These are phyloP conservation scores for Drosophila meridiana DNA, from an alignment of 2,888 invertebrate genomes.

Conservation along the genomic window DNA sequence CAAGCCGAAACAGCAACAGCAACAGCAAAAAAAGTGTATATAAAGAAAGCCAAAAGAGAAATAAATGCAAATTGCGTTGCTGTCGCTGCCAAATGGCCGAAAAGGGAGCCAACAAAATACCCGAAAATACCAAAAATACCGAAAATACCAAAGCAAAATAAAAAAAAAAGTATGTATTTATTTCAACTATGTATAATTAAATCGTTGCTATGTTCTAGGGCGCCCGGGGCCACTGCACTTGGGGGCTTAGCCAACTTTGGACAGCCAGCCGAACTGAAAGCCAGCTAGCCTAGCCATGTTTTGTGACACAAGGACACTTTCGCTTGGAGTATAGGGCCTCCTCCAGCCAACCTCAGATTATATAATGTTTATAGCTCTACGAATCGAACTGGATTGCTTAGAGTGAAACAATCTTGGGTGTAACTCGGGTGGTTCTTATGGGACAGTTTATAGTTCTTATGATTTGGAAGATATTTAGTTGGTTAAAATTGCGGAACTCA, in stretches of 20 bases:
- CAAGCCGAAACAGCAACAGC: slow-evolving; percentile 25
- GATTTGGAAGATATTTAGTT: not conserved
- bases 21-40: not conserved
- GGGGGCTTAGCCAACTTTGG: slow-evolving; percentile 43
- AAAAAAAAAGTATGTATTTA: slow-evolving; percentile 25
- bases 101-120: slow-evolving; percentile 55
- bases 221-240: slow-evolving; percentile 41
- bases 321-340: slow-evolving; percentile 2
- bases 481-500: not conserved
- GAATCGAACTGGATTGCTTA: not conserved
- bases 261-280: slow-evolving; percentile 4
- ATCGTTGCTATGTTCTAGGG: slow-evolving; percentile 51
- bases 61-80: slow-evolving; percentile 54
- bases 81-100: slow-evolving; percentile 59
- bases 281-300: not conserved
- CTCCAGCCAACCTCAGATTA: not conserved
- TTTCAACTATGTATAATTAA: slow-evolving; percentile 64
- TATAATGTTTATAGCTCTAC: slow-evolving; percentile 18
- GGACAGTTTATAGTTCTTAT: not conserved
- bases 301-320: slow-evolving; percentile 50
- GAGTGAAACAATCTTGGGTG: not conserved
- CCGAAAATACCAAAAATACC: slow-evolving; percentile 54
- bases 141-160: not conserved
- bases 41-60: slow-evolving; percentile 7
- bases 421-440: not conserved